Percentiles rank a stretch among this genome's conserved stretches.
phyloP scores from a whole-genome alignment of 2,113 vertebrate genomes.

The Piaya cayana region DNA sequence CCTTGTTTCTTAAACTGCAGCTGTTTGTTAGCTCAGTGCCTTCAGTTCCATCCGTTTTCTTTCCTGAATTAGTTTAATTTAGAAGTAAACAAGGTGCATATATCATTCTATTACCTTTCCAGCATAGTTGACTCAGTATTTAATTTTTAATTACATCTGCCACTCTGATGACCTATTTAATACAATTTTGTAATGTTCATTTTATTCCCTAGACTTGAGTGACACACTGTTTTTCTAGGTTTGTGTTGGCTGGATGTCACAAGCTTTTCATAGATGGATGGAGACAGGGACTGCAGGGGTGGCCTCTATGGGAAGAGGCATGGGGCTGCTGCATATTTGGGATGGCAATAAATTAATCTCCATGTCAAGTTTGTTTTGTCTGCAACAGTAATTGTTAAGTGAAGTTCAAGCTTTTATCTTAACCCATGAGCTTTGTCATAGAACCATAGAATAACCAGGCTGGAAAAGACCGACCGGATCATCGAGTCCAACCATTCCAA shows the following conservation, averaged over 20 bases:
- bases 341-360: neutral
- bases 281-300: too few species aligned
- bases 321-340: neutral
- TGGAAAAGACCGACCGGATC: too few species aligned
- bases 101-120: neutral
- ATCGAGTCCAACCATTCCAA: too few species aligned
- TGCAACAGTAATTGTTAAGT: neutral
- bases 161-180: neutral
- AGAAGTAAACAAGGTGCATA: neutral
- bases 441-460: too few species aligned
- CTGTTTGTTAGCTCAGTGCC: neutral
- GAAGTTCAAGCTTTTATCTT: neutral
- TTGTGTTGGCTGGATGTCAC: rapidly evolving
- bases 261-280: neutral
- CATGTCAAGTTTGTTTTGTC: neutral
- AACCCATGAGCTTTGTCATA: neutral
- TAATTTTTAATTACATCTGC: neutral
- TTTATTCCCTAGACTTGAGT: neutral
- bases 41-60: neutral
- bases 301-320: neutral
- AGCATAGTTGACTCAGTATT: neutral
- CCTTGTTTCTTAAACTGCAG: neutral
- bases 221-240: too few species aligned
- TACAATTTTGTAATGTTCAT: neutral
- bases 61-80: neutral